phyloP scores from a whole-genome alignment of 2,888 invertebrate species.

The Panopea generosa region DNA sequence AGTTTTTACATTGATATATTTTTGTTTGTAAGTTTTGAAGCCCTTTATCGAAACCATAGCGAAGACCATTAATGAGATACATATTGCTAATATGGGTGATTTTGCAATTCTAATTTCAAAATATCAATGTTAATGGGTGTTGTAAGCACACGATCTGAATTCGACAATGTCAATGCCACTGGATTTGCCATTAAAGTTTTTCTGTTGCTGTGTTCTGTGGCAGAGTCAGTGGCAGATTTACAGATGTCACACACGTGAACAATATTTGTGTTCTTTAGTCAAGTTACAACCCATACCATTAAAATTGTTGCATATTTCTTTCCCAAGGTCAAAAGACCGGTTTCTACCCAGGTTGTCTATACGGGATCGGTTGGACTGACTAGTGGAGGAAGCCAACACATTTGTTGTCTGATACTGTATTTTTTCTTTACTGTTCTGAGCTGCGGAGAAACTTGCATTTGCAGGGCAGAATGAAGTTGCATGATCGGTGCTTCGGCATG shows the following conservation, averaged over 20 bases:
- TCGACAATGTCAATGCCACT: background rate
- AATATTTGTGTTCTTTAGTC: background rate
- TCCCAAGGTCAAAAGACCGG: background rate
- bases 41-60: background rate
- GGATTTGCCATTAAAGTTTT: background rate
- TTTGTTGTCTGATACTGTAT: too few relatives aligned
- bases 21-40: background rate
- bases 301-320: background rate
- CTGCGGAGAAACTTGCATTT: too few relatives aligned
- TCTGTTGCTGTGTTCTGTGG: background rate
- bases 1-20: slow-evolving; percentile 37
- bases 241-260: background rate
- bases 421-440: too few relatives aligned
- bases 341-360: too few relatives aligned
- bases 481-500: too few relatives aligned
- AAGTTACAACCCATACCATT: background rate
- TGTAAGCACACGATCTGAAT: background rate
- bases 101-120: slow-evolving; percentile 4
- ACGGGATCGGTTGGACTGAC: too few relatives aligned
- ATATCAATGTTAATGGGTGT: slow-evolving; percentile 11
- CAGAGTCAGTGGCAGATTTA: background rate
- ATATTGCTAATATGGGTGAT: slow-evolving; percentile 10
- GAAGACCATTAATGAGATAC: slow-evolving; percentile 7
- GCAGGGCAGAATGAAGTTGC: too few relatives aligned
- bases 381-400: too few relatives aligned